Base-by-base conservation (phyloP, 1,140 invertebrate species). In the Oryctes rhinoceros region DNA sequence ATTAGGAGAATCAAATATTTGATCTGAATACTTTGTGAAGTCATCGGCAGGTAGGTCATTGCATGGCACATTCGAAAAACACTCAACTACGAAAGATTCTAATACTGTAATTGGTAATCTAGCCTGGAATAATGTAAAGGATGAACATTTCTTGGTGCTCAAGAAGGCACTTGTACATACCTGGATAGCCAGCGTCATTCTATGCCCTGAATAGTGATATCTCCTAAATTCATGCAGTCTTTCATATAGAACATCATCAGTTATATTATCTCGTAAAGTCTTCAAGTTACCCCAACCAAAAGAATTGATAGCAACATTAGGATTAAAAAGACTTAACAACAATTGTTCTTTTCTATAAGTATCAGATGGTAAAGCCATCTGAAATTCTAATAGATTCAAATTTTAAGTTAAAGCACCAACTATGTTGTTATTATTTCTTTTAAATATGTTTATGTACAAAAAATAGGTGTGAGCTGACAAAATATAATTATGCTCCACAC, bases 231-330 rank as follows among this genome's bases (percentile, higher is more conserved):
- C 92, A 81, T 96, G 92, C 2, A 98, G 88, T 10, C 90, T 88
- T 76, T 89, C 84, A 81, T 94, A 90, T 0, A 96, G 86, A 48
- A 89, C 89, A 24, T 93, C 91, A 79, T 94, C 93, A 3, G 88
- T 83, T 20, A 95, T 88, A 80, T 92, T 91, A 13, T 94, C 92
- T 67, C 90, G 91, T n/a, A 98, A 89, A 0, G 95, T 95, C 78
- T 92, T 88, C 30, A 93, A 87, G 89, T 96, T 96, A 80, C 97
- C 97, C 94, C 95, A 96, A n/a, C 92, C 89, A 86, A 98, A 97
- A 78, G 93, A 94, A 18, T 90, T 89, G 35, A 94, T 93, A 0
- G 96, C 96, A 87, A 94, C 94, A 39, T 90, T 90, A 5, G 88
- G 83, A 74, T 91, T 90, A 37, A 94, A 93, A 59, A 95, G 87